Conservation (phyloP, 1,140 invertebrate genomes). For the Hermetia illucens region DNA sequence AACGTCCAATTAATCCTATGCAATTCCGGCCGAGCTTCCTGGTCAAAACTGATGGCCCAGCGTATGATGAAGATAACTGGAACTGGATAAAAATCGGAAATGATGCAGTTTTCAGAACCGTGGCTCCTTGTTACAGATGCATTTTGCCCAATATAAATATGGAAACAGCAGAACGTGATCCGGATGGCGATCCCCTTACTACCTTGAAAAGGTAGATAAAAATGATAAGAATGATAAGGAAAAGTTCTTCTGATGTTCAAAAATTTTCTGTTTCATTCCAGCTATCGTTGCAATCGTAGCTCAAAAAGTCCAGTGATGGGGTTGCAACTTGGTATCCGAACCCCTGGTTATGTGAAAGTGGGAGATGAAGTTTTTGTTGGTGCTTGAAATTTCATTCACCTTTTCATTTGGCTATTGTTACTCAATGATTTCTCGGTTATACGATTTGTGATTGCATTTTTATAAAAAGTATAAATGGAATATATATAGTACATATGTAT, state of each 20-base stretch:
- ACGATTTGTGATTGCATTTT: no score
- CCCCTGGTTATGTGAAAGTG: no score
- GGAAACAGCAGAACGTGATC: constrained; percentile 34
- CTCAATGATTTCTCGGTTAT: no score
- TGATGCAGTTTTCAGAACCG: constrained; percentile 23
- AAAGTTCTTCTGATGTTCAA: no score
- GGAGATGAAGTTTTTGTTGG: no score
- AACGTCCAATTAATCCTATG: constrained; percentile 12
- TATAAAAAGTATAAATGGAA: no score
- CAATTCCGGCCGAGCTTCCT: constrained; percentile 39
- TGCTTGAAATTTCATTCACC: no score
- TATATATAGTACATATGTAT: no score
- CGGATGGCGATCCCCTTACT: constrained; percentile 39
- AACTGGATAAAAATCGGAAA: constrained; percentile 30
- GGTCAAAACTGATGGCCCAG: constrained; percentile 21
- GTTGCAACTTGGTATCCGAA: constrained; percentile 23
- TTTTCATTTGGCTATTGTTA: no score
- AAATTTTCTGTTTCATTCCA: constrained; percentile 6
- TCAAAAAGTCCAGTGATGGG: constrained; percentile 21
- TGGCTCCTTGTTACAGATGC: constrained; percentile 34
- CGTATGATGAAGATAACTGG: constrained; percentile 36
- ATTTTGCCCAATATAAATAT: constrained; percentile 43
- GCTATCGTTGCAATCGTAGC: constrained; percentile 18
- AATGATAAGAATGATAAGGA: not conserved
- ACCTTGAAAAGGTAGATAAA: constrained; percentile 29